phyloP scores from a whole-genome alignment of 2,113 vertebrate genomes.

The Eulacestoma nigropectus region DNA sequence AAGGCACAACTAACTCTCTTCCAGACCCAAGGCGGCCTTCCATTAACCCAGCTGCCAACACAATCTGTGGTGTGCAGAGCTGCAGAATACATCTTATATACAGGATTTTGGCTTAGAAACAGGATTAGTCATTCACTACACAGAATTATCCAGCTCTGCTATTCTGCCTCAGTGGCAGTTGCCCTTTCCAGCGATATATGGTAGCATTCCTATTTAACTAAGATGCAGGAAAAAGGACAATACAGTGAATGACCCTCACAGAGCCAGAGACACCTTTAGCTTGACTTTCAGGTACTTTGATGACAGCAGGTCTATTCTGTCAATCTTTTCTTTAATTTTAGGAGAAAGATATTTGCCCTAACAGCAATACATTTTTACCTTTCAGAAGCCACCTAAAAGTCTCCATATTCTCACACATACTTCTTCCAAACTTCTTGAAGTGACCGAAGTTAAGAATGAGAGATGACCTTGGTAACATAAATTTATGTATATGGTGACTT shows the following conservation, averaged over 20 bases:
- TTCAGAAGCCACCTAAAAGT: not conserved
- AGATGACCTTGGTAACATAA: not conserved
- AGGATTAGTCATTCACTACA: not conserved
- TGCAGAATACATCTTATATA: not conserved
- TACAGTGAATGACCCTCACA: not conserved
- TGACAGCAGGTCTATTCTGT: not conserved
- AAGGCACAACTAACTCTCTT: not conserved
- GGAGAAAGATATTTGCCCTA: not conserved
- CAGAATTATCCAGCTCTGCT: not conserved
- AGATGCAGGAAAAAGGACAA: not conserved
- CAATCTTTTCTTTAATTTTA: not conserved
- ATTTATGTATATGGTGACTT: not conserved
- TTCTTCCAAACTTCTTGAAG: not conserved
- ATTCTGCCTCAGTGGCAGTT: not conserved
- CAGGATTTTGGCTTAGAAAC: not conserved
- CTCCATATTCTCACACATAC: not conserved
- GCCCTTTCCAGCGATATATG: conserved; percentile 23
- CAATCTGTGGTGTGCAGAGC: not conserved
- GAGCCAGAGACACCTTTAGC: not conserved
- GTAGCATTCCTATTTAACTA: not conserved
- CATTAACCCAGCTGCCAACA: not conserved
- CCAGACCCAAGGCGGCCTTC: not conserved
- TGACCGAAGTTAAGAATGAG: not conserved
- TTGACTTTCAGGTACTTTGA: not conserved
- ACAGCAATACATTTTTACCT: not conserved